Conservation (phyloP, 2,797 vertebrate genomes). For the Scolopax bukidnonensis region DNA sequence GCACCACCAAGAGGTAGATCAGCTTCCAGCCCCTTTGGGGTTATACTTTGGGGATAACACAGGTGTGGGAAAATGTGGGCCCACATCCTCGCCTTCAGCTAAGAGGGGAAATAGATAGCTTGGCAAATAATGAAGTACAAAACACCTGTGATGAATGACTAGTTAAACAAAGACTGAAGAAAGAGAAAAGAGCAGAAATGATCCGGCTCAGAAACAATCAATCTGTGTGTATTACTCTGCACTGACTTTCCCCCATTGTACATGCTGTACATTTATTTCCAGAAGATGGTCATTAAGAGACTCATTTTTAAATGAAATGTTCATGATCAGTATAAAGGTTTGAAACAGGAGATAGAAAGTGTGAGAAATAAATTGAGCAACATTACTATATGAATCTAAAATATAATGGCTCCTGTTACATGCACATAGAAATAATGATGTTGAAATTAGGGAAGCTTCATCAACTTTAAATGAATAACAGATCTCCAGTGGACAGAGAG, state of each 20-base stretch:
- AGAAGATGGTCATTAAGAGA: conserved; percentile 17
- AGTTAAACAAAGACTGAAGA: background rate
- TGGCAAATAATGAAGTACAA: background rate
- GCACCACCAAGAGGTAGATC: background rate
- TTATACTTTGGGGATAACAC: background rate
- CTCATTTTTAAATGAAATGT: conserved; percentile 24
- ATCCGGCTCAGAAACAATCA: background rate
- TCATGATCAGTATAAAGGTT: conserved; percentile 3
- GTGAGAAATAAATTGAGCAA: conserved; percentile 20
- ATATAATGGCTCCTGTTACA: conserved; percentile 34
- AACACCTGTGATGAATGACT: background rate
- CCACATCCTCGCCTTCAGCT: background rate
- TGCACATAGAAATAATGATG: conserved; percentile 48
- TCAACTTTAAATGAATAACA: conserved; percentile 54
- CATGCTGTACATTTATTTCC: conserved; percentile 23
- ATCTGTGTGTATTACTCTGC: background rate
- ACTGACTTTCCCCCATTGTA: background rate
- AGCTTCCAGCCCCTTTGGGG: background rate
- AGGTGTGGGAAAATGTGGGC: background rate
- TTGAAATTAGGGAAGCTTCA: conserved; percentile 67
- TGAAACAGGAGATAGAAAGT: conserved; percentile 31
- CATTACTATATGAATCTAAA: conserved; percentile 35
- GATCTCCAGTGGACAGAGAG: conserved; percentile 46
- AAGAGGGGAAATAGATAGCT: background rate
- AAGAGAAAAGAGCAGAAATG: background rate